A percentile compares a stretch with the other conserved stretches of the same genome.
phyloP scores from a whole-genome alignment of 2,113 vertebrate genomes.

The Platysteira castanea region DNA sequence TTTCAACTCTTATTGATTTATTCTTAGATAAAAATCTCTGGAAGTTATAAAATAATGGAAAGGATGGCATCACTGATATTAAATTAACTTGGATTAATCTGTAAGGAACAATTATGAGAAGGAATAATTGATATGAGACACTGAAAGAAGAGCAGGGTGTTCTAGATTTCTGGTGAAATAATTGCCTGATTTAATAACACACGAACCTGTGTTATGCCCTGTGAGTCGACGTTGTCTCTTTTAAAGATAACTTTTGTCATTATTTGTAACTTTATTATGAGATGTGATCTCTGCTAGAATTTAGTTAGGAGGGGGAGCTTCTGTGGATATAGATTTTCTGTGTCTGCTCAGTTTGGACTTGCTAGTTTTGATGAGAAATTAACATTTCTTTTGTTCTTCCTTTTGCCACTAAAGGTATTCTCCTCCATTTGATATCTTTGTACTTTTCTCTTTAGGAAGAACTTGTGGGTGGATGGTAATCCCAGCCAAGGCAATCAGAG shows the following conservation, averaged over 20 bases:
- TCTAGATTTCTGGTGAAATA: background rate
- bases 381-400: background rate
- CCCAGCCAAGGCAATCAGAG: background rate
- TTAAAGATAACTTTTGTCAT: background rate
- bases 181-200: background rate
- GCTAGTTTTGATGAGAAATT: background rate
- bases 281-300: background rate
- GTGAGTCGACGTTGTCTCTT: background rate
- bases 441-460: background rate
- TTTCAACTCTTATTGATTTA: background rate
- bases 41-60: background rate
- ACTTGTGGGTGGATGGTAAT: background rate
- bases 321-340: background rate
- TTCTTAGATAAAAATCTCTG: background rate
- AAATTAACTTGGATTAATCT: background rate
- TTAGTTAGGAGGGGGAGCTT: background rate
- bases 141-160: background rate
- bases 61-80: background rate
- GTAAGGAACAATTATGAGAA: background rate
- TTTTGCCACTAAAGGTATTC: background rate
- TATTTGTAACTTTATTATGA: background rate
- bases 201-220: rapidly evolving
- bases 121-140: background rate
- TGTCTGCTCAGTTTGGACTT: background rate
- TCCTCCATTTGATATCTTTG: background rate